Base-by-base conservation (phyloP, 2,113 vertebrate genomes). In the Caretta caretta region DNA sequence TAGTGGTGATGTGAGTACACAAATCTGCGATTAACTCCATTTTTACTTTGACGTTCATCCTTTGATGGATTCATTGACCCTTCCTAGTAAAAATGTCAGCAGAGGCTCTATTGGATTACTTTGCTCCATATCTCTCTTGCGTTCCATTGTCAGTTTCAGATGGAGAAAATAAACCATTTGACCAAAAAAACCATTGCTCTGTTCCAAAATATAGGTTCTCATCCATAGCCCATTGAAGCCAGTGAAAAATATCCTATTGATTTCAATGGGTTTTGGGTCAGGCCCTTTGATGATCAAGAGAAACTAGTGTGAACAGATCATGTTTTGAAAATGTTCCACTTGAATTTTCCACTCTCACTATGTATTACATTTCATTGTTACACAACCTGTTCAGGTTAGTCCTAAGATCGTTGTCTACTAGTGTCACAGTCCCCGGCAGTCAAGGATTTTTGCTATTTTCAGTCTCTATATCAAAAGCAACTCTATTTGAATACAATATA, bases 11-110 rank as follows among this genome's bases (percentile, higher is more conserved):
- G 90, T 95, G 95, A 96, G 22, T 62, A 84, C 59, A 16, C 88
- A 94, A 90, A 84, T 49, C 27, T 93, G 25, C 46, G 94, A 86
- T 88, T 96, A 94, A 93, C 95, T 93, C 38, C 88, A 72, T 24
- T 97, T 94, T 93, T 88, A 84, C 89, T 57, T 42, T 72, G 14
- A 62, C 72, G 62, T 10, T 88, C 46, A 80, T 92, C 56, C 25
- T 94, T 84, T 49, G 84, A 95, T 69, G 89, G 42, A 42, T 3
- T 57, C 50, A 93, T 29, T 78, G 62, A 82, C 89, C 90, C 38
- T 53, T 51, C 82, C 56, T 49, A 69, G 90, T 27, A 81, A 84
- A 96, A 92, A 94, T 42, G 42, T 62, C 91, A 90, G 54, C 48
- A 57, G 53, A 62, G 19, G 38, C 78, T 83, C 19, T 76, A 10